Conservation (phyloP, 2,888 invertebrate species). For the Mesochorus sp. region DNA sequence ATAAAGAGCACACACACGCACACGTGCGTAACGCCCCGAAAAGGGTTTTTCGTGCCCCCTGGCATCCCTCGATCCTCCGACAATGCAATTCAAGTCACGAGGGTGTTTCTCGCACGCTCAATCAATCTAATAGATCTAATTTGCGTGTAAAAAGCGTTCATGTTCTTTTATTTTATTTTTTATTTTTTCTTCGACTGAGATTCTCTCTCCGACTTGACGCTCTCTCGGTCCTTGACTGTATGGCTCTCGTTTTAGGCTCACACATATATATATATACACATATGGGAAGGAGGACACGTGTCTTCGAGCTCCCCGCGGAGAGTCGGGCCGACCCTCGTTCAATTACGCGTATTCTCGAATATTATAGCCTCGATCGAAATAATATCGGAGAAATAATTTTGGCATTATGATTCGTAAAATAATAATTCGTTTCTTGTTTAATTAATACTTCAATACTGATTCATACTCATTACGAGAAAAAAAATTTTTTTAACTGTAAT, state of each 20-base stretch:
- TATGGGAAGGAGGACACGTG: conserved; percentile 34
- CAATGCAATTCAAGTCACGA: conserved; percentile 64
- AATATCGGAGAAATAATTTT: background rate
- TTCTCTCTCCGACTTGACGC: conserved; percentile 50
- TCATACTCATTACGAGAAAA: no score
- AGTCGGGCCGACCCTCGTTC: conserved; percentile 1
- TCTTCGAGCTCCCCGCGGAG: conserved; percentile 36
- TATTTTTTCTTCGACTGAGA: conserved; percentile 52
- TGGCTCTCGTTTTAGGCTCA: conserved; percentile 19
- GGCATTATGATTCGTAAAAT: background rate
- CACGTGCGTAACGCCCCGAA: conserved; percentile 75
- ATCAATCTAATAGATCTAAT: conserved; percentile 79
- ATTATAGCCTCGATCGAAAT: conserved; percentile 27
- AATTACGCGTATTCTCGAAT: conserved; percentile 15
- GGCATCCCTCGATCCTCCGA: conserved; percentile 51
- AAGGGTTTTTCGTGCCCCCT: conserved; percentile 64
- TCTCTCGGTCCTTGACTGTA: conserved; percentile 47
- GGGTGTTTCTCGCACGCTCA: conserved; percentile 75
- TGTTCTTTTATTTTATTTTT: conserved; percentile 19
- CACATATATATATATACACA: conserved; percentile 16
- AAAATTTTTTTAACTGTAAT: no score
- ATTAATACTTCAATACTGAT: no score
- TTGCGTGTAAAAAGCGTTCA: conserved; percentile 77
- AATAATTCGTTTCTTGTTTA: background rate
- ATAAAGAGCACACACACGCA: conserved; percentile 70